Evolutionary conservation across 37 sponge, comb jelly and placozoan species (phyloP), one percentile per base, ranked within the genome.

Genomic region (Aphrocallistes beatrix): DNA sequence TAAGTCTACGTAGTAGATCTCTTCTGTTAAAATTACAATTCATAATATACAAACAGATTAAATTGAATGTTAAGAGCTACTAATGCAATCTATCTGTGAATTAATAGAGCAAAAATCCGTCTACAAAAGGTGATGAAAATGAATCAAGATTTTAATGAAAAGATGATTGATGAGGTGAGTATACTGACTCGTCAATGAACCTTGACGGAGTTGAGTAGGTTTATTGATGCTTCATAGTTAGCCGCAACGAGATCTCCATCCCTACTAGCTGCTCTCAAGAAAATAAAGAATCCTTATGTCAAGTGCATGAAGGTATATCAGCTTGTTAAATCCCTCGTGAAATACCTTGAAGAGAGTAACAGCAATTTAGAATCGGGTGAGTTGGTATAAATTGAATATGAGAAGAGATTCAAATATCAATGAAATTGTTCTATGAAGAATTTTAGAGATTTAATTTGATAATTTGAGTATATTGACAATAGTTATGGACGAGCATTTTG

Each of bases 181-280:
- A 39, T 47, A 47, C 49, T 47, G 17, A 47, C 13, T 47, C 13
- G 49, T 47, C 13, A 47, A 47, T 47, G 17, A 47, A 47, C 49
- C n/a, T n/a, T n/a, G n/a, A n/a, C n/a, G n/a, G n/a, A n/a, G n/a
- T n/a, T n/a, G n/a, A n/a, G n/a, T n/a, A n/a, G n/a, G n/a, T n/a
- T n/a, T n/a, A n/a, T n/a, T n/a, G n/a, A n/a, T n/a, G n/a, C n/a
- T n/a, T 19, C 10, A 3, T 86, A 96, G 97, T 82, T 93, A 1
- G 92, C 91, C 38, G 90, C 97, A 8, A 90, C 94, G 28, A 81
- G 82, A 51, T 38, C 88, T 6, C 82, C 85, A 37, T 82, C 92
- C 42, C 48, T 91, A 1, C 51, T 89, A 10, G 37, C 51, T 9
- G 91, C 92, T 69, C 90, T 96, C 83, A 36, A 86, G 84, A 39